These are phyloP conservation scores for Lacanobia wlatinum DNA, from an alignment of 2,888 invertebrate genomes.

Conservation along the genomic window DNA sequence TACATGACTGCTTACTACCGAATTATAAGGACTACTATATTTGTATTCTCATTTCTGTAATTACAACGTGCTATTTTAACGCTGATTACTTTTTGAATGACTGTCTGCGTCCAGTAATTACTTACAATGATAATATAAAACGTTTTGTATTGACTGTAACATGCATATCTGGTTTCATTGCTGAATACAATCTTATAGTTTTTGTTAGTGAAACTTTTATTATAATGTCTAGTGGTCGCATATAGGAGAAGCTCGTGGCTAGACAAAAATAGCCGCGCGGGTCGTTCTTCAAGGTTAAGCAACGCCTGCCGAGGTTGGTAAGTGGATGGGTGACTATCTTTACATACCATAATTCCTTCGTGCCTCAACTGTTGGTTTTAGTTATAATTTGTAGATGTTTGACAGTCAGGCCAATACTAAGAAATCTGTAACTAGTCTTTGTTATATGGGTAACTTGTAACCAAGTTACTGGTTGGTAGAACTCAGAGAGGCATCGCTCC, in stretches of 20 bases:
- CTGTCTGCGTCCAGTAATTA: conserved; percentile 15
- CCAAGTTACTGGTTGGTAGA: too few species aligned
- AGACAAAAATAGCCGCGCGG: background rate
- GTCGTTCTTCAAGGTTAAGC: too few species aligned
- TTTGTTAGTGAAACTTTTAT: background rate
- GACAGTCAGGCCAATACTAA: too few species aligned
- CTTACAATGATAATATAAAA: conserved; percentile 29
- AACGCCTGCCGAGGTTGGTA: too few species aligned
- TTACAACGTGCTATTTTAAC: conserved; percentile 23
- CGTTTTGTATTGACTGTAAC: conserved; percentile 9
- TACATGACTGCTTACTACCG: background rate
- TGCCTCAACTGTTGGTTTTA: too few species aligned
- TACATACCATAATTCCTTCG: too few species aligned
- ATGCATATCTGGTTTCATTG: background rate
- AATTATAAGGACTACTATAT: background rate
- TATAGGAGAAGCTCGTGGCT: background rate
- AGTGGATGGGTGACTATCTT: too few species aligned
- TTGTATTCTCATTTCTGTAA: conserved; percentile 12
- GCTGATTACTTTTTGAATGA: conserved; percentile 37
- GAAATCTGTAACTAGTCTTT: too few species aligned
- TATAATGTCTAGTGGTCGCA: background rate
- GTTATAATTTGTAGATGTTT: too few species aligned
- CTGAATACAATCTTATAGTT: background rate
- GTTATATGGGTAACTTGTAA: too few species aligned
- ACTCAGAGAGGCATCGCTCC: too few species aligned